Evolutionary conservation across 2,797 vertebrate species (phyloP).

Genomic region (Dendrocincla fuliginosa): DNA sequence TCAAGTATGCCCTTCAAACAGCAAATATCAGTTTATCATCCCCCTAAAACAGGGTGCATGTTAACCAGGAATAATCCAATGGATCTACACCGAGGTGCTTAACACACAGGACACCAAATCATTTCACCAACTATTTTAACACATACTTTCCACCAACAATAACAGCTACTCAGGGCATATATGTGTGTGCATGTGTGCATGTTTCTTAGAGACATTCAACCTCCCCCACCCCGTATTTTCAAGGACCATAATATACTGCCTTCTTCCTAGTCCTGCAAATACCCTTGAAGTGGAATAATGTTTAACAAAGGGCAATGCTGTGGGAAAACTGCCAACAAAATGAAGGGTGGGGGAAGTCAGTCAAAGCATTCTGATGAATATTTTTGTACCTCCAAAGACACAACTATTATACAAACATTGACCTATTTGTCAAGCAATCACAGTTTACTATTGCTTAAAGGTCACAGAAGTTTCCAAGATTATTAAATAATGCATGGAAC

Average conservation of each 20-base stretch:
- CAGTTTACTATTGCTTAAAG: conserved; percentile 13
- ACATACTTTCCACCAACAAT: neutral
- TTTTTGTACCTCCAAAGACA: conserved; percentile 40
- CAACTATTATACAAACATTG: conserved; percentile 36
- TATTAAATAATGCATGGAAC: conserved; percentile 25
- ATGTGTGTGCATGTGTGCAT: neutral
- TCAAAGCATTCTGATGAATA: conserved; percentile 7
- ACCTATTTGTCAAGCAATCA: conserved; percentile 29
- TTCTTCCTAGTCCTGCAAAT: conserved; percentile 65
- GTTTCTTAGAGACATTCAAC: neutral
- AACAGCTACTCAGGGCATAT: neutral
- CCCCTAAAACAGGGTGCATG: neutral
- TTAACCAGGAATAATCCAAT: conserved; percentile 30
- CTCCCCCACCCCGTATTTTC: conserved; percentile 3
- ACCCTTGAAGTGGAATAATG: conserved; percentile 69
- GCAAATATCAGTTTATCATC: conserved; percentile 58
- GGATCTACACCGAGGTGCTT: neutral
- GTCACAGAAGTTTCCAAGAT: conserved; percentile 18
- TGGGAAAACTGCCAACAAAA: neutral
- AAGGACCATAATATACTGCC: conserved; percentile 38
- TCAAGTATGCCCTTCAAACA: conserved; percentile 66
- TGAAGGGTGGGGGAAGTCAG: conserved; percentile 25
- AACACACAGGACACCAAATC: neutral
- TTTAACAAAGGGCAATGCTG: conserved; percentile 31
- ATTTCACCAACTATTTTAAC: neutral